Evolutionary conservation across 2,113 vertebrate genomes (phyloP).

Genomic region (Lepidothrix coronata): DNA sequence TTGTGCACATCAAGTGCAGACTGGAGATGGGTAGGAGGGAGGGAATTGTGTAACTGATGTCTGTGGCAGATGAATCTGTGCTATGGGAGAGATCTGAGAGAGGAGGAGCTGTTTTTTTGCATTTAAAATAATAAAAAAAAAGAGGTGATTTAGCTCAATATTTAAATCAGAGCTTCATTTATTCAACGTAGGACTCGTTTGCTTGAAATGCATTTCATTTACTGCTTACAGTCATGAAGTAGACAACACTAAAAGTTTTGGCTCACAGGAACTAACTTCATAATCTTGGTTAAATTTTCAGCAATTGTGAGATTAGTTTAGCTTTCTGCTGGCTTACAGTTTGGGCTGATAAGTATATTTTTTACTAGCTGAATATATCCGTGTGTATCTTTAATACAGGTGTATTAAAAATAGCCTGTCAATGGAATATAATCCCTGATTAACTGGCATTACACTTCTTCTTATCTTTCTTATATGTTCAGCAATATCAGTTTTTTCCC

Average conservation of each 20-base stretch:
- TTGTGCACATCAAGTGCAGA: slow-evolving; percentile 44
- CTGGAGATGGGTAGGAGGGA: slow-evolving; percentile 43
- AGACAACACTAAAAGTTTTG: neutral
- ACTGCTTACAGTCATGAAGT: neutral
- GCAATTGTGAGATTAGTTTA: neutral
- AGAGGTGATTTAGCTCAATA: neutral
- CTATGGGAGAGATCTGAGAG: neutral
- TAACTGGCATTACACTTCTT: neutral
- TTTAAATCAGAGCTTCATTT: neutral
- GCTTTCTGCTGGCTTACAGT: neutral
- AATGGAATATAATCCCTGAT: neutral
- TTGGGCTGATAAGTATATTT: neutral
- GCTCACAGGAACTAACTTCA: neutral
- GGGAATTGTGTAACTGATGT: slow-evolving; percentile 60
- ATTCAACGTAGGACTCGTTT: neutral
- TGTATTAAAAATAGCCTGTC: neutral
- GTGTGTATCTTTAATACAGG: neutral
- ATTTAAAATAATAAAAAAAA: neutral
- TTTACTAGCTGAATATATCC: neutral
- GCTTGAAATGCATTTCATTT: neutral
- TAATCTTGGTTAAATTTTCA: neutral
- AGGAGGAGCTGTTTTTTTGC: neutral
- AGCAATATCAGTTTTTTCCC: neutral
- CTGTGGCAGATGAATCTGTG: slow-evolving; percentile 50
- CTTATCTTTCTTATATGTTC: neutral